These are phyloP conservation scores for Rhopilema esculentum DNA, from an alignment of 30 jellyfish, hydroid and myxozoan species.

Conservation along the genomic window DNA sequence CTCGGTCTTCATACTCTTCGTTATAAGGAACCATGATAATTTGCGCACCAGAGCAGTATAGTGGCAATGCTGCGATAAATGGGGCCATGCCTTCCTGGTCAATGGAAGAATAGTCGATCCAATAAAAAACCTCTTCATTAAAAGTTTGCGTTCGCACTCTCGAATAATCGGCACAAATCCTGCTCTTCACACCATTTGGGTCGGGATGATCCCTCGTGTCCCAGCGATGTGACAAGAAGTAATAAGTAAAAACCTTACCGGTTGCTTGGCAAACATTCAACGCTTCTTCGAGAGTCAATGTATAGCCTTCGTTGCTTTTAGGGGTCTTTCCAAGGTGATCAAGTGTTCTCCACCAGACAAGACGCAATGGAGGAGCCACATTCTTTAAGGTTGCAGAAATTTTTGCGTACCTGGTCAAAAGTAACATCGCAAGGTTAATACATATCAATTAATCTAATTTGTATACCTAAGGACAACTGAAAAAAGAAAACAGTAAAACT, in stretches of 20 bases:
- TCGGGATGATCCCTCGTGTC: slow-evolving; percentile 63
- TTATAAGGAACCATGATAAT: slow-evolving; percentile 64
- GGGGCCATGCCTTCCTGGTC: slow-evolving; percentile 63
- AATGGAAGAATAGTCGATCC: slow-evolving; percentile 54
- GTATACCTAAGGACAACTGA: too few species aligned
- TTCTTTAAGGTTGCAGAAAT: slow-evolving; percentile 29
- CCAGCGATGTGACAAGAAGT: slow-evolving; percentile 72
- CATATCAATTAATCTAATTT: too few species aligned
- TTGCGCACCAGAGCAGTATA: slow-evolving; percentile 71
- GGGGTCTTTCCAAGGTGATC: slow-evolving; percentile 52
- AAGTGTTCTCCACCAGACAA: slow-evolving; percentile 69
- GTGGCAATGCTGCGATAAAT: slow-evolving; percentile 61
- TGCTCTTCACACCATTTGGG: slow-evolving; percentile 45
- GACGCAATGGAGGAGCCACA: slow-evolving; percentile 65
- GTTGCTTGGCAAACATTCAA: slow-evolving; percentile 29
- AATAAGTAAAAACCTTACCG: slow-evolving; percentile 52
- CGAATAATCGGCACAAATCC: slow-evolving; percentile 45
- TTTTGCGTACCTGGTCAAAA: slow-evolving; percentile 46
- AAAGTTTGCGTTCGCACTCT: slow-evolving; percentile 35
- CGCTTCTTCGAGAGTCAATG: slow-evolving; percentile 67
- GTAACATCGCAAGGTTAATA: too few species aligned
- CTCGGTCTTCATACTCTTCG: slow-evolving; percentile 72
- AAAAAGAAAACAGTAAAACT: too few species aligned
- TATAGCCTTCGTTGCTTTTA: slow-evolving; percentile 59
- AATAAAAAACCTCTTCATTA: slow-evolving; percentile 56